These are phyloP conservation scores for Lepidocolaptes lacrymiger DNA, from an alignment of 2,797 vertebrate genomes.

Conservation along the genomic window DNA sequence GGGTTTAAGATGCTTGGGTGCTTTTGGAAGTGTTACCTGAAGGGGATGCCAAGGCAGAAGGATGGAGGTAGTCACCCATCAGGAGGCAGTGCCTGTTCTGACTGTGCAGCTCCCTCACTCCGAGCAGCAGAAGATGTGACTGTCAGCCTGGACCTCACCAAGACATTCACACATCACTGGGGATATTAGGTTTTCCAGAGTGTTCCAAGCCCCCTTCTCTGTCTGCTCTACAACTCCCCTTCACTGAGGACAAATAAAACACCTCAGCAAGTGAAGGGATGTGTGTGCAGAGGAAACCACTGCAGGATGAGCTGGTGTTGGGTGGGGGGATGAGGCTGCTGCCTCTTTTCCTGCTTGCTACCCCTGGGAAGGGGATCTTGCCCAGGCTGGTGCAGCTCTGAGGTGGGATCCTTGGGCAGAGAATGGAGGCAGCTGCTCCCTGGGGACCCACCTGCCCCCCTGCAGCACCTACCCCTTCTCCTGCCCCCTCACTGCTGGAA, in stretches of 20 bases:
- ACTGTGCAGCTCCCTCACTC: fast-evolving
- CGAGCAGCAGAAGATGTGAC: background rate
- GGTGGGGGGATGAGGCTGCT: background rate
- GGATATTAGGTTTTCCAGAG: background rate
- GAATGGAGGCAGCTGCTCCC: background rate
- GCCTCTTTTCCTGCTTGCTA: background rate
- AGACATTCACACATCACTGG: background rate
- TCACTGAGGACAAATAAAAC: background rate
- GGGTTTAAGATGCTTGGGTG: background rate
- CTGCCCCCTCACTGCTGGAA: background rate
- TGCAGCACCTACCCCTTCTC: background rate
- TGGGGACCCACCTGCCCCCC: background rate
- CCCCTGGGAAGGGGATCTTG: too few species aligned
- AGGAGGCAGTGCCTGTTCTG: background rate
- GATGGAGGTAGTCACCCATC: fast-evolving
- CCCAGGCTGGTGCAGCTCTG: background rate
- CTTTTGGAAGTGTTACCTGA: background rate
- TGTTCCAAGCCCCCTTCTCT: background rate
- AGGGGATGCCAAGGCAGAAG: background rate
- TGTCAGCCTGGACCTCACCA: background rate
- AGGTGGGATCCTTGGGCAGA: background rate
- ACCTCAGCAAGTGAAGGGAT: background rate
- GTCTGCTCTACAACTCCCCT: background rate
- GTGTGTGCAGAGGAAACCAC: background rate
- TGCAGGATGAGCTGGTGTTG: background rate